Percentiles rank a stretch among this genome's conserved stretches.
Evolutionary conservation across 2,888 invertebrate species (phyloP).

Genomic region (Drosophila longiperda): DNA sequence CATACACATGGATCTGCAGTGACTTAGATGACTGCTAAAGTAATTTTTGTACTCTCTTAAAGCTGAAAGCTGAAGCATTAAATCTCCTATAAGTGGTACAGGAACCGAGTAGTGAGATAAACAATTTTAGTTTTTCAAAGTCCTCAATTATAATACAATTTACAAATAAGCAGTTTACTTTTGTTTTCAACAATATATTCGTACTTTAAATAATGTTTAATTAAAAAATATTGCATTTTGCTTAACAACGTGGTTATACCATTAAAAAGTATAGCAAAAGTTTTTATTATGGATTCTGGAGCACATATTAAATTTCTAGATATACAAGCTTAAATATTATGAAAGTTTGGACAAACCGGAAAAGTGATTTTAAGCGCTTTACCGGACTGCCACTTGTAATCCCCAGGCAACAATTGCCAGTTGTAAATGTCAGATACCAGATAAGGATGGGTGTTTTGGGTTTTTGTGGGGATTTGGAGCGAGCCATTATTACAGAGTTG

Average conservation of each 20-base stretch:
- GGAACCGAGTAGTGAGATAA: too few relatives aligned
- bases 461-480: background rate
- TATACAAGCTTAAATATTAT: background rate
- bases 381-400: background rate
- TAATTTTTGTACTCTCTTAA: constrained; percentile 14
- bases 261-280: too few relatives aligned
- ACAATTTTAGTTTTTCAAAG: background rate
- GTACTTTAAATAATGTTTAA: background rate
- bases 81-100: background rate
- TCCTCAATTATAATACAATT: background rate
- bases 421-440: background rate
- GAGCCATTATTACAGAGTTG: background rate
- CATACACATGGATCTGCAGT: background rate
- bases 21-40: constrained; percentile 3
- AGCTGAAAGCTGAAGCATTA: constrained; percentile 5
- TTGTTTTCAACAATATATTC: background rate
- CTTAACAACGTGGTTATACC: too few relatives aligned
- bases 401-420: constrained; percentile 3
- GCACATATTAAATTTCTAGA: background rate
- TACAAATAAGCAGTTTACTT: background rate
- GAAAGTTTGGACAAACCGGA: background rate
- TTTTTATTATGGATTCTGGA: background rate
- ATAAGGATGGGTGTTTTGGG: background rate
- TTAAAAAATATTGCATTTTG: background rate
- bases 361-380: background rate